Evolutionary conservation across 2,888 invertebrate species (phyloP).

Genomic region (Apamea sordens): DNA sequence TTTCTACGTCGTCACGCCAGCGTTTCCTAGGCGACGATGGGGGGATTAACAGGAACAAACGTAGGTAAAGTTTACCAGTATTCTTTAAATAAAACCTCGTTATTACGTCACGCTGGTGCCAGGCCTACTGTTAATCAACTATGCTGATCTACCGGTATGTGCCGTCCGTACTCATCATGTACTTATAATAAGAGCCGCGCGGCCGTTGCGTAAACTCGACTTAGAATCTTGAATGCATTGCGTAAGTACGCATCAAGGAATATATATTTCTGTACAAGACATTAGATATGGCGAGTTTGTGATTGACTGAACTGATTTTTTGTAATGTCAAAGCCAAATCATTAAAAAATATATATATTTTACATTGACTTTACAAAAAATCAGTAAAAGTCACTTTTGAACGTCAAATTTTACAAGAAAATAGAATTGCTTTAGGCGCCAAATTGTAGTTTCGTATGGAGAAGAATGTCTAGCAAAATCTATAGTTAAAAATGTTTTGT

Average conservation of each 20-base stretch:
- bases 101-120: constrained; percentile 9
- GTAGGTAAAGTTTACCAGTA: not conserved
- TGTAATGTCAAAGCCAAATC: not conserved
- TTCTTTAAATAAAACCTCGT: not conserved
- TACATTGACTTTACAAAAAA: not conserved
- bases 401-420: not conserved
- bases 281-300: constrained; percentile 8
- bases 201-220: constrained; percentile 64
- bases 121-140: not conserved
- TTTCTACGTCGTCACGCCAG: too few relatives aligned
- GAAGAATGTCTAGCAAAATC: not conserved
- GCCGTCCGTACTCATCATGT: constrained; percentile 24
- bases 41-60: not conserved
- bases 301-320: not conserved
- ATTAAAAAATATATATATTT: too few relatives aligned
- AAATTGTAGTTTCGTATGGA: not conserved
- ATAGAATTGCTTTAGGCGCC: not conserved
- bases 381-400: not conserved
- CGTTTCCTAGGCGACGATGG: too few relatives aligned
- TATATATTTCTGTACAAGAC: constrained; percentile 29
- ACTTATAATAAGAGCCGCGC: constrained; percentile 35
- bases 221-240: constrained; percentile 68
- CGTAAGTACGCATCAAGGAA: constrained; percentile 61
- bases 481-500: not conserved
- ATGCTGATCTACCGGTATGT: constrained; percentile 12